A percentile compares a stretch with the other conserved stretches of the same genome.
phyloP scores from a whole-genome alignment of 2,888 invertebrate species.

The Mimumesa dahlbomi region DNA sequence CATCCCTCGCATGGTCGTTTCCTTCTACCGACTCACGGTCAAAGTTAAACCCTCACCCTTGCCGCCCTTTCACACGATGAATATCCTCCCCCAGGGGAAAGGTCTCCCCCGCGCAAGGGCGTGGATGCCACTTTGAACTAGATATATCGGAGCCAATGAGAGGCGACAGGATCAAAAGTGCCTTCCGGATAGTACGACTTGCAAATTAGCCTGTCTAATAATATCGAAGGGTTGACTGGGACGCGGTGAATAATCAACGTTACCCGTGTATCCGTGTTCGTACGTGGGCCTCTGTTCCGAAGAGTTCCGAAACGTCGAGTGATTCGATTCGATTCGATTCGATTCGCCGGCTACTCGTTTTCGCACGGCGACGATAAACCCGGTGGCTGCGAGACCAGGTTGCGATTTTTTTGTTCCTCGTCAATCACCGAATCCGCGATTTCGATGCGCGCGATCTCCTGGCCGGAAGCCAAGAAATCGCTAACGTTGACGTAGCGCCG shows the following conservation, averaged over 20 bases:
- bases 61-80: slow-evolving; percentile 43
- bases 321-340: no score
- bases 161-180: slow-evolving; percentile 65
- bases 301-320: background rate
- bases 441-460: no score
- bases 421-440: no score
- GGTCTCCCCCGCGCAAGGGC: slow-evolving; percentile 11
- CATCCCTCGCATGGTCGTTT: slow-evolving; percentile 37
- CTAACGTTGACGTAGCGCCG: no score
- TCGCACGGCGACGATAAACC: no score
- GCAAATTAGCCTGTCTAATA: slow-evolving; percentile 62
- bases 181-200: slow-evolving; percentile 59
- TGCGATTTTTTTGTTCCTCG: no score
- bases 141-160: slow-evolving; percentile 52
- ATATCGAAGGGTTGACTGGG: slow-evolving; percentile 37
- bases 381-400: background rate
- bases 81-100: slow-evolving; percentile 37
- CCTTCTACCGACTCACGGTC: slow-evolving; percentile 59
- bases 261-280: background rate
- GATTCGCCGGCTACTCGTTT: no score
- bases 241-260: slow-evolving; percentile 52
- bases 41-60: slow-evolving; percentile 58
- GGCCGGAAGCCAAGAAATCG: no score
- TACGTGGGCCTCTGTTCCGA: background rate
- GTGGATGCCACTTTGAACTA: slow-evolving; percentile 54